Conservation (phyloP, 2,888 invertebrate species). For the Dinocampus coccinellae region DNA sequence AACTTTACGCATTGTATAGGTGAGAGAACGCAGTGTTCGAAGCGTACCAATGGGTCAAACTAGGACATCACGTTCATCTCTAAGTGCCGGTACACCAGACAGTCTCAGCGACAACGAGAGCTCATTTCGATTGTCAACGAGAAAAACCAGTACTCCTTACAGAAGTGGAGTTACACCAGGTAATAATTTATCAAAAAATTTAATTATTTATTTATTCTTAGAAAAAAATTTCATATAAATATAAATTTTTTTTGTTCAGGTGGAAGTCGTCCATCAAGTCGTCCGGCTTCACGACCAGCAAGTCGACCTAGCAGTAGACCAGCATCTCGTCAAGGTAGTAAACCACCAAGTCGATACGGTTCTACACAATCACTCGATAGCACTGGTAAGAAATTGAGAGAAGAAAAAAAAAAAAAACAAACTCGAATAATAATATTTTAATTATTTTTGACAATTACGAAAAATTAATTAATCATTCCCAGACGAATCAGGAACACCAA, state of each 20-base stretch:
- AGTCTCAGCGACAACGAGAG: conserved; percentile 90
- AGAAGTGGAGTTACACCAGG: conserved; percentile 83
- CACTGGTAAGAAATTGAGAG: conserved; percentile 74
- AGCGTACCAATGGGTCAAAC: conserved; percentile 90
- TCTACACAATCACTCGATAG: conserved; percentile 92
- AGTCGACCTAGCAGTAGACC: conserved; percentile 88
- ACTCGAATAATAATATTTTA: not conserved
- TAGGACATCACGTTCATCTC: conserved; percentile 81
- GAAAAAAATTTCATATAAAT: no score
- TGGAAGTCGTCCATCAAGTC: conserved; percentile 73
- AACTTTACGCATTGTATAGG: conserved; percentile 77
- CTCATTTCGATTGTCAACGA: conserved; percentile 78
- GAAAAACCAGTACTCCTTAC: conserved; percentile 76
- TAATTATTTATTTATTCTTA: no score
- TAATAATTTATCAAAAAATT: no score
- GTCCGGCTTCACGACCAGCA: conserved; percentile 77
- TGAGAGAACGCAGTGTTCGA: conserved; percentile 91
- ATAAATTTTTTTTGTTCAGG: conserved; percentile 68
- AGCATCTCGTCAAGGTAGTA: conserved; percentile 87
- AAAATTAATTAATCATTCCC: conserved; percentile 10
- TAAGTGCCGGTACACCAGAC: conserved; percentile 90
- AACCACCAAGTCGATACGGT: conserved; percentile 93
- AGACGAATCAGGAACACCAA: conserved; percentile 83
- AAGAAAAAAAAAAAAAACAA: conserved; percentile 6
- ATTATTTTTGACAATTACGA: no score